Percentiles rank a stretch among this genome's conserved stretches.
Conservation (phyloP, 2,888 invertebrate genomes). For the Cheilosia scutellata region DNA sequence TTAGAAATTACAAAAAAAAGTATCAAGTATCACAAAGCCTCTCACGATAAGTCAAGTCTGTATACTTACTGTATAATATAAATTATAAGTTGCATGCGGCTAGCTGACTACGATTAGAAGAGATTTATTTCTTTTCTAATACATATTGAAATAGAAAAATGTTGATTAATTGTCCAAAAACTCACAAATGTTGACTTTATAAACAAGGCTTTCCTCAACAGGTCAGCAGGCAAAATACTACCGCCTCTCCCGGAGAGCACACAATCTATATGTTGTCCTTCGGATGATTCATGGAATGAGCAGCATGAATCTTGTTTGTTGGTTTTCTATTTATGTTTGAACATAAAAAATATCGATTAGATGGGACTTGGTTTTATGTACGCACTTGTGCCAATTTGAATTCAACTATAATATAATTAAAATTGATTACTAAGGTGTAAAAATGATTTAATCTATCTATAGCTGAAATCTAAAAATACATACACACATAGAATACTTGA, state of each 20-base stretch:
- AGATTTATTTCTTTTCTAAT: neutral
- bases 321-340: slow-evolving; percentile 22
- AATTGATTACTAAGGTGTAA: too few relatives aligned
- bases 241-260: neutral
- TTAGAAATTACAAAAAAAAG: too few relatives aligned
- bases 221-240: neutral
- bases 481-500: too few relatives aligned
- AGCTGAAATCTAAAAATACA: too few relatives aligned
- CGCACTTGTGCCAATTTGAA: neutral
- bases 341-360: slow-evolving; percentile 26
- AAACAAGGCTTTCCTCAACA: neutral
- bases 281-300: neutral
- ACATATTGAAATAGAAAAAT: neutral
- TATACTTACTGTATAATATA: neutral
- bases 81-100: neutral
- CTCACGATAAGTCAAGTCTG: too few relatives aligned
- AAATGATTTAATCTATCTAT: too few relatives aligned
- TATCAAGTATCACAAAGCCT: too few relatives aligned
- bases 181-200: neutral
- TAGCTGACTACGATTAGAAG: neutral
- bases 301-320: slow-evolving; percentile 2
- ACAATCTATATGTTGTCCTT: slow-evolving; percentile 3
- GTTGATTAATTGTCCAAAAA: neutral
- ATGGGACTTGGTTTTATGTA: neutral
- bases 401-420: too few relatives aligned